Conservation (phyloP, 2,113 vertebrate species). For the Nannobrachium achirus region DNA sequence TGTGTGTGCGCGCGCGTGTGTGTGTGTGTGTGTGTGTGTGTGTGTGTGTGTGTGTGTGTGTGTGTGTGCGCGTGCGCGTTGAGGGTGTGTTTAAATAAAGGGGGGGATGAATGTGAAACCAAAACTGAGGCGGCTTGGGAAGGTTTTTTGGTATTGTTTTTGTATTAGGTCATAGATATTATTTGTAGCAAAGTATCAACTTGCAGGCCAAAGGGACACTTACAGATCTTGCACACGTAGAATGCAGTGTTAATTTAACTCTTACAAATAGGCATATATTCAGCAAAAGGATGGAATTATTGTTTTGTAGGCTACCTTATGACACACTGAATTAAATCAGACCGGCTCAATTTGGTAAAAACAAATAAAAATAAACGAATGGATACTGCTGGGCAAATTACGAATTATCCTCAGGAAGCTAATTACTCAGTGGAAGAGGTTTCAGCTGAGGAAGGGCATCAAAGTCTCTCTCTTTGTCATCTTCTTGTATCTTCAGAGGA, state of each 20-base stretch:
- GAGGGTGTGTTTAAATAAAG: constrained; percentile 23
- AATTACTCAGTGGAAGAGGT: constrained; percentile 66
- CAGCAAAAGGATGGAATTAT: too few relatives aligned
- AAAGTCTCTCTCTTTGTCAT: constrained; percentile 59
- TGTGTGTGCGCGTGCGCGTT: neutral
- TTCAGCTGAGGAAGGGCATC: constrained; percentile 61
- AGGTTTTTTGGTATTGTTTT: constrained; percentile 21
- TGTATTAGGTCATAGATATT: constrained; percentile 42
- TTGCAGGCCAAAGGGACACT: too few relatives aligned
- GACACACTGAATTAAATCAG: too few relatives aligned
- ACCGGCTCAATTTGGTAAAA: too few relatives aligned
- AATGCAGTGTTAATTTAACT: too few relatives aligned
- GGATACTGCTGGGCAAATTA: constrained; percentile 41
- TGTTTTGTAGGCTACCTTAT: too few relatives aligned
- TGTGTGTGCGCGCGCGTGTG: constrained; percentile 11
- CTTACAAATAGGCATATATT: too few relatives aligned
- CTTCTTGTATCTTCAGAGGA: constrained; percentile 46
- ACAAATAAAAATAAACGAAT: too few relatives aligned
- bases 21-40: constrained; percentile 4
- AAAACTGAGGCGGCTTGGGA: constrained; percentile 13
- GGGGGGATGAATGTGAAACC: constrained; percentile 21
- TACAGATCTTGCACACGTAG: too few relatives aligned
- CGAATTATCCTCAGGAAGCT: constrained; percentile 64
- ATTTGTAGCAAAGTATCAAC: neutral
- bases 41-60: neutral